Conservation (phyloP, 2,888 invertebrate genomes). For the Hanleya hanleyi region DNA sequence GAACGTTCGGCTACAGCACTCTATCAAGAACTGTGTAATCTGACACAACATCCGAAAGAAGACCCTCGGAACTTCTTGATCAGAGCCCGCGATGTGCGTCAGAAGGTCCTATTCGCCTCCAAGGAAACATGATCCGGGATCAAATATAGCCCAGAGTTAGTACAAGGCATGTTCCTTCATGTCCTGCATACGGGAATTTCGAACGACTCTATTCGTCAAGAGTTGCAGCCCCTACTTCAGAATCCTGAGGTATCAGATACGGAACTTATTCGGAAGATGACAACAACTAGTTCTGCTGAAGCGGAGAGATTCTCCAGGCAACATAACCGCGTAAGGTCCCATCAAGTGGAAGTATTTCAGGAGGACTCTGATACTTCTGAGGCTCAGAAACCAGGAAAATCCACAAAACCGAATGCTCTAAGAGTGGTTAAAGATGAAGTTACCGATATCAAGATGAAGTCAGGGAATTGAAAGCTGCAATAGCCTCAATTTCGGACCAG, state of each 20-base stretch:
- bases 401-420: neutral
- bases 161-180: constrained; percentile 2
- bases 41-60: neutral
- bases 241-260: neutral
- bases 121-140: neutral
- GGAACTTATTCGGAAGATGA: neutral
- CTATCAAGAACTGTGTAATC: neutral
- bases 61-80: neutral
- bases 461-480: neutral
- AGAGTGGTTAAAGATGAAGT: too few relatives aligned
- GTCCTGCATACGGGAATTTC: neutral
- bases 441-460: too few relatives aligned
- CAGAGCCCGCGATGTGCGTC: constrained; percentile 5
- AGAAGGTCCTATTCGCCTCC: constrained; percentile 10
- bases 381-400: neutral
- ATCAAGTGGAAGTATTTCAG: neutral
- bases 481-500: neutral
- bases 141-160: neutral
- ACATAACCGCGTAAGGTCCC: neutral
- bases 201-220: neutral
- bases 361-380: neutral
- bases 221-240: neutral
- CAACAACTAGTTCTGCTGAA: neutral
- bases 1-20: constrained; percentile 1
- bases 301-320: neutral